phyloP scores from a whole-genome alignment of 2,888 invertebrate species.

The Steinernema scapterisci region DNA sequence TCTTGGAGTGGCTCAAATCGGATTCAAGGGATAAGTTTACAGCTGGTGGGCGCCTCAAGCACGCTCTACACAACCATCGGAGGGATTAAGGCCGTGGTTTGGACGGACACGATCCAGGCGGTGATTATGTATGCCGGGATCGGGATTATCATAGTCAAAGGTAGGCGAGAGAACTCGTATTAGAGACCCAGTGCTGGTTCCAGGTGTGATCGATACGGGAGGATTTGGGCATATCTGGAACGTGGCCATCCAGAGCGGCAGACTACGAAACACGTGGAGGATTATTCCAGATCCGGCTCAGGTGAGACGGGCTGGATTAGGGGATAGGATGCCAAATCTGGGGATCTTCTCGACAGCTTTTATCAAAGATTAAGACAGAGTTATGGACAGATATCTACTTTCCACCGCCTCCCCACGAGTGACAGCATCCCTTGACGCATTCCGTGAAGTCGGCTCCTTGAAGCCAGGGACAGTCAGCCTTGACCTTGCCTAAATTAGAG shows the following conservation, averaged over 20 bases:
- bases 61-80: conserved; percentile 57
- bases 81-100: conserved; percentile 56
- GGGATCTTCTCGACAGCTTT: too few species aligned
- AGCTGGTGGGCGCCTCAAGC: conserved; percentile 50
- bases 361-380: too few species aligned
- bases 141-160: conserved; percentile 48
- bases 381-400: too few species aligned
- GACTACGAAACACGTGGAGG: conserved; percentile 45
- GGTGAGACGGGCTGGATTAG: background rate
- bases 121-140: conserved; percentile 57
- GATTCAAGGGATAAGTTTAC: too few species aligned
- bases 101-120: conserved; percentile 57
- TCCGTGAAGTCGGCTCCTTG: too few species aligned
- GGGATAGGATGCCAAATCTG: background rate
- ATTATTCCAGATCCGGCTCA: conserved; percentile 35
- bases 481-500: too few species aligned
- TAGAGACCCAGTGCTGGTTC: too few species aligned
- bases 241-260: conserved; percentile 47
- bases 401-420: too few species aligned
- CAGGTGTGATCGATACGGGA: conserved; percentile 39
- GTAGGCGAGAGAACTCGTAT: background rate
- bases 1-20: background rate
- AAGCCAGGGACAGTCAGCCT: too few species aligned
- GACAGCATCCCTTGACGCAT: too few species aligned
- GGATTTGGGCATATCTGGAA: conserved; percentile 46